These are phyloP conservation scores for Ciona savignyi DNA, from an alignment of 23 tunicate genomes.

Conservation along the genomic window DNA sequence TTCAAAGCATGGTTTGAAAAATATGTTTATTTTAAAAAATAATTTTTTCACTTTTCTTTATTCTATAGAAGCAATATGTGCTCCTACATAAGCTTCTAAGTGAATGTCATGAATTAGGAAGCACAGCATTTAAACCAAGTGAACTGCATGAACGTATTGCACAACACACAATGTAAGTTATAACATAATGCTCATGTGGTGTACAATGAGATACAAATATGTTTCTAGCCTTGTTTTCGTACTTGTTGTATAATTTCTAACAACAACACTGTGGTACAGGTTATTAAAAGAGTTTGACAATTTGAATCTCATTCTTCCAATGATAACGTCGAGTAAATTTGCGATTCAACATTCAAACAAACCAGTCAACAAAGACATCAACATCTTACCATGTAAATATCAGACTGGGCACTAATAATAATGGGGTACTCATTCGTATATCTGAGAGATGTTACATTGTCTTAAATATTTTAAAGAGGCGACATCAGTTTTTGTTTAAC, in stretches of 20 bases:
- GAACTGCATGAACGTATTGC: background rate
- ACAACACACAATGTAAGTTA: background rate
- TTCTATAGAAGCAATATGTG: slow-evolving; percentile 38
- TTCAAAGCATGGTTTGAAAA: slow-evolving; percentile 20
- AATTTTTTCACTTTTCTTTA: too few relatives aligned
- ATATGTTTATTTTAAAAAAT: too few relatives aligned
- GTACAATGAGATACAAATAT: too few relatives aligned
- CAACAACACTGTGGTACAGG: too few relatives aligned
- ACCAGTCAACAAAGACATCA: background rate
- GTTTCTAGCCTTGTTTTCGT: too few relatives aligned
- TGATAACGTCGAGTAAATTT: background rate
- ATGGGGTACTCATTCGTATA: too few relatives aligned
- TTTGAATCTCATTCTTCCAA: background rate
- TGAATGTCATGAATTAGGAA: slow-evolving; percentile 19
- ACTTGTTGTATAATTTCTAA: too few relatives aligned
- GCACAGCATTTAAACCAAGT: slow-evolving; percentile 7
- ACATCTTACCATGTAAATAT: background rate
- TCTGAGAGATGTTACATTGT: too few relatives aligned
- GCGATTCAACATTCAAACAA: background rate
- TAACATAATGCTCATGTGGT: too few relatives aligned
- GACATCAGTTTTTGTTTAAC: too few relatives aligned
- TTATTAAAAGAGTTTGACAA: background rate
- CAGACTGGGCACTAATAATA: too few relatives aligned
- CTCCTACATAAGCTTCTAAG: slow-evolving; percentile 28
- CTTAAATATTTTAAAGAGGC: too few relatives aligned